Conservation (phyloP, 2,888 invertebrate species). For the Zygothrica quintamaculata region DNA sequence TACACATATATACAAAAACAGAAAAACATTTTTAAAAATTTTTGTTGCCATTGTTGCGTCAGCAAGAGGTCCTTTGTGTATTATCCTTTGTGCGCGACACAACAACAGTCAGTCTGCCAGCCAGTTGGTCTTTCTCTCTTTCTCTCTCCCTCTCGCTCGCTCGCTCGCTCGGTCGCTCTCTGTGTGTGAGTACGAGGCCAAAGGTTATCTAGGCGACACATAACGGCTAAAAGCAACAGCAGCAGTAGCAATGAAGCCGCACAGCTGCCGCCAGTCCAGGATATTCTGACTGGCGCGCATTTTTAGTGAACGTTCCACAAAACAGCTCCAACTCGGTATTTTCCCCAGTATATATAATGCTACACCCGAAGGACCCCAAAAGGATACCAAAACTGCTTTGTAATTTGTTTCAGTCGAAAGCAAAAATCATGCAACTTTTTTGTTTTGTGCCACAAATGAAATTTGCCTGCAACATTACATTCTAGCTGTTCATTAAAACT, state of each 20-base stretch:
- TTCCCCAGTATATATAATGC: constrained; percentile 4
- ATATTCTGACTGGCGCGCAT: constrained; percentile 38
- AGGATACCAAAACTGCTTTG: constrained; percentile 37
- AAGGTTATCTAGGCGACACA: constrained; percentile 80
- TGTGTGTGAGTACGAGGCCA: constrained; percentile 67
- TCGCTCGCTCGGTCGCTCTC: constrained; percentile 25
- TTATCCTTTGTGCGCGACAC: constrained; percentile 68
- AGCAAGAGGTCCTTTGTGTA: constrained; percentile 72
- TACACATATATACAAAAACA: constrained; percentile 12
- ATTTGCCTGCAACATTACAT: constrained; percentile 30
- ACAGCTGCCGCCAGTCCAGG: constrained; percentile 69
- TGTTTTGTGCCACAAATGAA: constrained; percentile 34
- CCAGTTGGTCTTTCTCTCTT: constrained; percentile 43
- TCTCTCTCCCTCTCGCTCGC: constrained; percentile 15
- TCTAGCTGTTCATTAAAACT: constrained; percentile 54
- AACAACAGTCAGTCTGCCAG: constrained; percentile 49
- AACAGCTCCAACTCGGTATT: background rate
- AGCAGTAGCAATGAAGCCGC: constrained; percentile 38
- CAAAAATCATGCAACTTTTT: constrained; percentile 54
- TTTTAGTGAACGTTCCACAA: constrained; percentile 18
- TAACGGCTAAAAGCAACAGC: constrained; percentile 42
- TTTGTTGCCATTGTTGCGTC: constrained; percentile 76
- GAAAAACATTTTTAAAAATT: constrained; percentile 71
- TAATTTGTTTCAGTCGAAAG: constrained; percentile 37
- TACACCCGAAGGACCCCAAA: constrained; percentile 2